phyloP scores from a whole-genome alignment of 2,888 invertebrate genomes.

The Heliconius ismenius region DNA sequence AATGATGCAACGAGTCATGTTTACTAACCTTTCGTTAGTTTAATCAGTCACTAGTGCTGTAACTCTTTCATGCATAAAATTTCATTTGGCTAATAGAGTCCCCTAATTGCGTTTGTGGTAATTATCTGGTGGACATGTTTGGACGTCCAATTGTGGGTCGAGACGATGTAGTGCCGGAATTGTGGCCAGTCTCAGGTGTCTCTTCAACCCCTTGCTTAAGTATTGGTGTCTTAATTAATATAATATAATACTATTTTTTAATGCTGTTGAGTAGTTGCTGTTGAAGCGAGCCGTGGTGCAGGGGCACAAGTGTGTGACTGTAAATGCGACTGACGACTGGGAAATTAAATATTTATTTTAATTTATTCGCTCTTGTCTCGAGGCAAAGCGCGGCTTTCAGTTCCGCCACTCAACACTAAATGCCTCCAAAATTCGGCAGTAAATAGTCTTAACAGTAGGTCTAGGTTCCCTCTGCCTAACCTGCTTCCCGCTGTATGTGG shows the following conservation, averaged over 20 bases:
- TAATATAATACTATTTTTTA: not conserved
- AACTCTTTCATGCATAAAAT: slow-evolving; percentile 54
- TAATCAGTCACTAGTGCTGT: slow-evolving; percentile 63
- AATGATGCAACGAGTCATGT: slow-evolving; percentile 61
- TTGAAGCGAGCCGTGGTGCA: no score
- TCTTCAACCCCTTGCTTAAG: slow-evolving; percentile 3
- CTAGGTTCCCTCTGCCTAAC: no score
- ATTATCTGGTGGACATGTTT: slow-evolving; percentile 66
- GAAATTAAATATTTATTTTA: no score
- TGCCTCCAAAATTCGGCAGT: no score
- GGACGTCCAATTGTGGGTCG: slow-evolving; percentile 57
- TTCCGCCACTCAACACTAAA: no score
- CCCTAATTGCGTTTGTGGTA: slow-evolving; percentile 67
- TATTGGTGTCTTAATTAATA: not conserved
- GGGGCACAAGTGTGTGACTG: no score
- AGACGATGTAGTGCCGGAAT: slow-evolving; percentile 55
- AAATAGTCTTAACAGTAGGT: no score
- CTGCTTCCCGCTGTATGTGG: no score
- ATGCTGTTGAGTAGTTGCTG: no score
- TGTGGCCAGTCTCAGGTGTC: slow-evolving; percentile 60
- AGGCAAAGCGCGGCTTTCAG: no score
- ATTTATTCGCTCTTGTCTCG: no score
- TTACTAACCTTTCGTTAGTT: slow-evolving; percentile 67
- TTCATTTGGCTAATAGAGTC: slow-evolving; percentile 63
- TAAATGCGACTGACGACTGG: no score